A percentile compares a stretch with the other conserved stretches of the same genome.
These are phyloP conservation scores for Nyctalus aviator DNA, from an alignment of 2,797 vertebrate species.

Conservation along the genomic window DNA sequence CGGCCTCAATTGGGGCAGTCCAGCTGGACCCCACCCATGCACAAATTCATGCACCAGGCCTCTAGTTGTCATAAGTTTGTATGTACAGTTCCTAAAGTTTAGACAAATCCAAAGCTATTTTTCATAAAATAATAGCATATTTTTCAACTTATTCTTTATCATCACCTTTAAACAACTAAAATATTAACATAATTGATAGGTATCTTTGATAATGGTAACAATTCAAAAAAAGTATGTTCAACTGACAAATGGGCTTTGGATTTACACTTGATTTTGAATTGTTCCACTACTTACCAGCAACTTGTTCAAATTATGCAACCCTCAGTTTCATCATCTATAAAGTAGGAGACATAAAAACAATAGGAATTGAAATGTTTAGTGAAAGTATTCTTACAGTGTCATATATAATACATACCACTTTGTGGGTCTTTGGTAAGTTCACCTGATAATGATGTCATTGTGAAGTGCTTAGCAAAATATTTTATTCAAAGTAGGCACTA, in stretches of 20 bases:
- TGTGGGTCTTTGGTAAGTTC: not conserved
- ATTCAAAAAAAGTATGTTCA: slow-evolving; percentile 37
- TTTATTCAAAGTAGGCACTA: not conserved
- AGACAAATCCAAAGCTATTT: not conserved
- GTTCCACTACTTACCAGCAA: not conserved
- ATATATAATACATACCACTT: not conserved
- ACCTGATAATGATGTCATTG: not conserved
- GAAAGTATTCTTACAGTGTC: not conserved
- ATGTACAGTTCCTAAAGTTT: not conserved
- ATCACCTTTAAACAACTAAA: slow-evolving; percentile 29
- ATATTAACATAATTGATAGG: not conserved
- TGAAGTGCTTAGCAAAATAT: not conserved
- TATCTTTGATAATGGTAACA: not conserved
- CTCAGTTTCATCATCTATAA: slow-evolving; percentile 29
- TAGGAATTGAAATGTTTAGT: not conserved
- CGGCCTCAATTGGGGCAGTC: no score
- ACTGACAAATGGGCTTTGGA: not conserved
- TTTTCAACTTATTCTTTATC: slow-evolving; percentile 23
- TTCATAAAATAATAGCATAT: not conserved
- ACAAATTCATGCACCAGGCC: no score
- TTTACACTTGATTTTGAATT: slow-evolving; percentile 17
- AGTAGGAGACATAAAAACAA: slow-evolving; percentile 23
- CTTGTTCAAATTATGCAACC: not conserved
- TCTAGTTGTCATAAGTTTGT: not conserved
- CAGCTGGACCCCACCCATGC: no score